Conservation (phyloP, 2,113 vertebrate species). For the Seriola rivoliana region DNA sequence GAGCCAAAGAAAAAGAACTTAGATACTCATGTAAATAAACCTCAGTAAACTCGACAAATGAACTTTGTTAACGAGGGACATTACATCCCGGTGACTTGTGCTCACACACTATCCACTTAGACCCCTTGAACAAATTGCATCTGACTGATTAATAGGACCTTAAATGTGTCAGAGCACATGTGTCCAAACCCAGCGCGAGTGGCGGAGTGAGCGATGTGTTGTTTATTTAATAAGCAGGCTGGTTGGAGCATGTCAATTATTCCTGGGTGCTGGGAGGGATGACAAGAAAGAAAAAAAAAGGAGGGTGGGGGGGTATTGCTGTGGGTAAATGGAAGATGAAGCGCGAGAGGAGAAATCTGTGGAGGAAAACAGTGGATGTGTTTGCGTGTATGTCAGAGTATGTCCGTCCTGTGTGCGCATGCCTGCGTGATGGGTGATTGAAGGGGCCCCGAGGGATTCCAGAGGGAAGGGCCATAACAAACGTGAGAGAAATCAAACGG, state of each 20-base stretch:
- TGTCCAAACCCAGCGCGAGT: slow-evolving; percentile 14
- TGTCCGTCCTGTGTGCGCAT: neutral
- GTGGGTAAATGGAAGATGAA: slow-evolving; percentile 24
- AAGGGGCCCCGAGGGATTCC: slow-evolving; percentile 47
- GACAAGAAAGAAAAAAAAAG: neutral
- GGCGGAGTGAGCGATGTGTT: slow-evolving; percentile 12
- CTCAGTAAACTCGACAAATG: neutral
- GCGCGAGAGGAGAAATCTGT: slow-evolving; percentile 1
- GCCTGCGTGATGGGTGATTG: slow-evolving; percentile 21
- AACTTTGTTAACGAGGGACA: slow-evolving; percentile 12
- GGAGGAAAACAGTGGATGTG: slow-evolving; percentile 22
- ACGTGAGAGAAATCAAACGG: slow-evolving; percentile 68
- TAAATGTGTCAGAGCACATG: slow-evolving; percentile 34
- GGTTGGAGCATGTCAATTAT: slow-evolving; percentile 47
- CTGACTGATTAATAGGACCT: slow-evolving; percentile 58
- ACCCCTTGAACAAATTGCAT: slow-evolving; percentile 35
- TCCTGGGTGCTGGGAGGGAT: slow-evolving; percentile 16
- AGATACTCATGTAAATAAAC: neutral
- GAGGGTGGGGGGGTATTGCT: neutral
- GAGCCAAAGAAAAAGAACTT: neutral
- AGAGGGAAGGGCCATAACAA: slow-evolving; percentile 55
- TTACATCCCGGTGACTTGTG: neutral
- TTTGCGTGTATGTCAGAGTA: slow-evolving; percentile 4
- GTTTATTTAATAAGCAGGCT: slow-evolving; percentile 63
- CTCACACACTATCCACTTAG: neutral